These are phyloP conservation scores for Pluvianellus socialis DNA, from an alignment of 2,113 vertebrate species.

Conservation along the genomic window DNA sequence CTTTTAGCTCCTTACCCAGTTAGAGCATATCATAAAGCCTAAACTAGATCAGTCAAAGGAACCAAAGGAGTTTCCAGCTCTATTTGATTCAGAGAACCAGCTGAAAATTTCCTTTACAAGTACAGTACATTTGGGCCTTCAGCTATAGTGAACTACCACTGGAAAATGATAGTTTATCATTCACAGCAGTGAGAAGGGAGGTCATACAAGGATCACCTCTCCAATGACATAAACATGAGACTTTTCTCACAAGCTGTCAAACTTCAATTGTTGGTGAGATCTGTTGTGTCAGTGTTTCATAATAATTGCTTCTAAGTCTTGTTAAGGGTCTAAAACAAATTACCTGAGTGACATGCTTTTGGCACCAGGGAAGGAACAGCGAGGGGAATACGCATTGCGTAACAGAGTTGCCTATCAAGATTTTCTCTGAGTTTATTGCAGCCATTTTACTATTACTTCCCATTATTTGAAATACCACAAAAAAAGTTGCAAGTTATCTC, in stretches of 20 bases:
- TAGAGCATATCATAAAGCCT: not conserved
- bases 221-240: conserved; percentile 62
- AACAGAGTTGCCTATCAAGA: conserved; percentile 30
- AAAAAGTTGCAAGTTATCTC: conserved; percentile 16
- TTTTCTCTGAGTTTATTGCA: conserved; percentile 14
- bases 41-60: conserved; percentile 4
- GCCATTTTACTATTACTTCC: conserved; percentile 27
- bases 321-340: conserved; percentile 67
- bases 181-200: conserved; percentile 54
- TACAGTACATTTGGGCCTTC: conserved; percentile 14
- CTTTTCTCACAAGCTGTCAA: conserved; percentile 66
- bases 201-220: conserved; percentile 64
- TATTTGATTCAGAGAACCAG: conserved; percentile 40
- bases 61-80: conserved; percentile 9
- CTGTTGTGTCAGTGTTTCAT: conserved; percentile 68
- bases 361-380: conserved; percentile 13
- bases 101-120: conserved; percentile 34
- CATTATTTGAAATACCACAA: conserved; percentile 30
- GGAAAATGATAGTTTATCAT: conserved; percentile 41
- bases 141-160: conserved; percentile 8
- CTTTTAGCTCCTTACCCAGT: not conserved
- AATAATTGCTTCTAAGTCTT: conserved; percentile 70
- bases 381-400: not conserved
- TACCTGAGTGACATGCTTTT: conserved; percentile 60
- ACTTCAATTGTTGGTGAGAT: conserved; percentile 68